Evolutionary conservation across 2,797 vertebrate species (phyloP), one percentile per base, ranked within the genome.

Genomic region (Coreius guichenoti): DNA sequence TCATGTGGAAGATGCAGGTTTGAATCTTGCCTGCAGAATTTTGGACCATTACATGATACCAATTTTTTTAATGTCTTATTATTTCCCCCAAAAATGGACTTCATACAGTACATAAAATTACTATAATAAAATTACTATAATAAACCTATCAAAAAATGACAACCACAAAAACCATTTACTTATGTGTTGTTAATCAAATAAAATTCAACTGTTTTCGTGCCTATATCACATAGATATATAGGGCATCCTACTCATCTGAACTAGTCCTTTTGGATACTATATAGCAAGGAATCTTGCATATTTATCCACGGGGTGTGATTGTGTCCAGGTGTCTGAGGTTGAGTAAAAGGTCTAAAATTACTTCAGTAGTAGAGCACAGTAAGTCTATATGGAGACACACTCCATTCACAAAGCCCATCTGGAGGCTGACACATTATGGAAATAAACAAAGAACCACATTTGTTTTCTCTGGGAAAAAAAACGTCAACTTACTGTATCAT

Each of bases 391-490:
- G 23, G 29, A 76, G 73, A 51, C 31, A 54, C 31, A 65, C 45
- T 76, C 68, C 47, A 68, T 76, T 75, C 61, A 75, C 31, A 12
- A 54, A 67, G 11, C 47, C 73, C 45, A 54, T 83, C 70, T 74
- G 45, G 29, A 67, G 43, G 12, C 72, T 65, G 43, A 51, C 63
- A 23, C 43, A 7, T 11, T 16, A 39, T n/a, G 23, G 19, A 73
- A 68, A 76, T 83, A 83, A 76, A 76, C 23, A 65, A 36, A 54
- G 58, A 68, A 83, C 73, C 58, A 68, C 6, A 51, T 76, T 83
- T 83, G 43, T 83, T 61, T 83, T 76, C 16, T 76, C 31, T 67
- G 5, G 8, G 2, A 43, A 70, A 80, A 45, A 58, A 82, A 56
- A 11, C 7, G 3, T 68, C 49, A 81, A 61, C 78, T 17, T 51